These are phyloP conservation scores for Falco cherrug DNA, from an alignment of 2,797 vertebrate species.

Conservation along the genomic window DNA sequence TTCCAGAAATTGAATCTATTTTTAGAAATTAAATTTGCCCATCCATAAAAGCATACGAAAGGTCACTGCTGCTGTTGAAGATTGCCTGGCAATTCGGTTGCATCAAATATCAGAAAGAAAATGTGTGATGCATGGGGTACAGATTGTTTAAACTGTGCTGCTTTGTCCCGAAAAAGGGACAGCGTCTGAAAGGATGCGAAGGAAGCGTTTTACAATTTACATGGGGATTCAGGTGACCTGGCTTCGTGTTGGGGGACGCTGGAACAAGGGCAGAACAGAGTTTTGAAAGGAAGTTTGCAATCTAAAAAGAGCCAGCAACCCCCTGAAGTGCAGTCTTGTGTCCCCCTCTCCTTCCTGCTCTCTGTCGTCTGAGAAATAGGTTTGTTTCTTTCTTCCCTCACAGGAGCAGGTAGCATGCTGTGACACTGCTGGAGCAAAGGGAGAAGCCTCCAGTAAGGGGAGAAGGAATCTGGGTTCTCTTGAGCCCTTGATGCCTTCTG, in stretches of 20 bases:
- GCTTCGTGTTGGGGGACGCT: not conserved
- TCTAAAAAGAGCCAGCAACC: not conserved
- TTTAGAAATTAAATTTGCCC: slow-evolving; percentile 65
- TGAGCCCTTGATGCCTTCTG: not conserved
- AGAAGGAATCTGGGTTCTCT: not conserved
- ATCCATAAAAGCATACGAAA: slow-evolving; percentile 60
- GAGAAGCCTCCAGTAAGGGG: not conserved
- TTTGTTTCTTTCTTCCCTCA: not conserved
- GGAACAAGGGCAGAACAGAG: not conserved
- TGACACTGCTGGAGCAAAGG: not conserved
- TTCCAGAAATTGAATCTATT: slow-evolving; percentile 59
- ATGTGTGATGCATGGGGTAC: slow-evolving; percentile 16
- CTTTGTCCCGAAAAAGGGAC: not conserved
- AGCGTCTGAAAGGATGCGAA: not conserved
- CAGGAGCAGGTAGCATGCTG: not conserved
- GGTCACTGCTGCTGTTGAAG: slow-evolving; percentile 59
- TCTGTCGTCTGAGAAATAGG: not conserved
- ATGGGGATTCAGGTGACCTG: slow-evolving; percentile 10
- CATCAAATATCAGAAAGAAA: slow-evolving; percentile 49
- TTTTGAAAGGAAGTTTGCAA: slow-evolving; percentile 7
- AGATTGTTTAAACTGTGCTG: slow-evolving; percentile 28
- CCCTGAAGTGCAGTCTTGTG: not conserved
- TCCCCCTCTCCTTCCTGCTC: not conserved
- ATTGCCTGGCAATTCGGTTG: slow-evolving; percentile 57
- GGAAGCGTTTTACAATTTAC: not conserved